Evolutionary conservation across 2,888 invertebrate genomes (phyloP).

Genomic region (Sussaba pulchella): DNA sequence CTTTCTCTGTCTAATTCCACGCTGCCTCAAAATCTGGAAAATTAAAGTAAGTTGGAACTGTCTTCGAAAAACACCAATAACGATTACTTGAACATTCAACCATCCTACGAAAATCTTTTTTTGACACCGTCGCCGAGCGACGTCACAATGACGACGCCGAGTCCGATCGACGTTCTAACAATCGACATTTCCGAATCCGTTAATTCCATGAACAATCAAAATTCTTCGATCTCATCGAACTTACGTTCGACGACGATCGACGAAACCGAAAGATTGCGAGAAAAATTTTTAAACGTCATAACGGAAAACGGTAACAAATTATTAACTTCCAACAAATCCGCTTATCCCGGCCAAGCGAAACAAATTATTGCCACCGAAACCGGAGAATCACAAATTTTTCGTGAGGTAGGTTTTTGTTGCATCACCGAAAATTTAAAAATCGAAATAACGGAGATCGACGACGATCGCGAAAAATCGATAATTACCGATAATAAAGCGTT

Average conservation of each 20-base stretch:
- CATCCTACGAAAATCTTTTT: conserved; percentile 81
- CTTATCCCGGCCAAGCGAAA: conserved; percentile 90
- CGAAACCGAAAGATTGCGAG: conserved; percentile 75
- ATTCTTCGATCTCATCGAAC: conserved; percentile 67
- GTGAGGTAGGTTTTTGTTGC: conserved; percentile 78
- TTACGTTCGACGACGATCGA: conserved; percentile 62
- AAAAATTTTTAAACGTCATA: conserved; percentile 79
- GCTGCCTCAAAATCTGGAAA: conserved; percentile 76
- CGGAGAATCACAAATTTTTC: conserved; percentile 79
- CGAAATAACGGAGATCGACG: conserved; percentile 59
- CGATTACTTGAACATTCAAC: conserved; percentile 78
- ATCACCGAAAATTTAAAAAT: conserved; percentile 72
- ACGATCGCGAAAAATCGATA: no score
- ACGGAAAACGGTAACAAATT: conserved; percentile 78
- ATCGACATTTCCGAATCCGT: conserved; percentile 77
- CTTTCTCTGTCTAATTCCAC: conserved; percentile 70
- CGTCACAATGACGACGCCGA: conserved; percentile 85
- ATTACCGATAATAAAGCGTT: conserved; percentile 41
- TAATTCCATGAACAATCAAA: conserved; percentile 77
- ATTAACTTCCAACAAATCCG: conserved; percentile 80
- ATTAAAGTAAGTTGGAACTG: conserved; percentile 82
- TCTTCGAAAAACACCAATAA: conserved; percentile 78
- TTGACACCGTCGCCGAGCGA: conserved; percentile 86
- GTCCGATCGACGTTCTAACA: conserved; percentile 81
- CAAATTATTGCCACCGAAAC: conserved; percentile 86